Evolutionary conservation across 2,888 invertebrate species (phyloP).

Genomic region (Amphimallon solstitiale): DNA sequence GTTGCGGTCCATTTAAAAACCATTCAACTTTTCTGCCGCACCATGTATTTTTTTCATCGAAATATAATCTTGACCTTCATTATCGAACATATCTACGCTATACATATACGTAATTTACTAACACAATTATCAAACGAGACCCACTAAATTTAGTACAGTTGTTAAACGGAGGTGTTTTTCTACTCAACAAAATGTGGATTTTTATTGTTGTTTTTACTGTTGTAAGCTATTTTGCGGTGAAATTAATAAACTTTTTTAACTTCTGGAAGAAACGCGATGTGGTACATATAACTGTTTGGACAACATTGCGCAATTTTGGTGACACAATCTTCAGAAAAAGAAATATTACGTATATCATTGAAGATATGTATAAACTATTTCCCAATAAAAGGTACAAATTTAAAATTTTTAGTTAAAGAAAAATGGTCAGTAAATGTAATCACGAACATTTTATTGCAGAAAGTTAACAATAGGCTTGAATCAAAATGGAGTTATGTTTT

Average conservation of each 20-base stretch:
- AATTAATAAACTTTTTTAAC: neutral
- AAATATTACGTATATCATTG: constrained; percentile 14
- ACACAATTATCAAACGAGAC: no score
- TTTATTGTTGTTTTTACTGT: neutral
- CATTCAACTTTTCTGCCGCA: no score
- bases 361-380: constrained; percentile 22
- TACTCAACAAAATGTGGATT: neutral
- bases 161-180: no score
- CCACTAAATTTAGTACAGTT: neutral
- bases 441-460: neutral
- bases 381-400: constrained; percentile 26
- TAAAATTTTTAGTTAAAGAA: neutral
- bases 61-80: no score
- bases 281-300: constrained; percentile 8
- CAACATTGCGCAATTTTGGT: constrained; percentile 6
- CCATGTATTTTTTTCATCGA: no score
- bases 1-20: no score
- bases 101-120: no score
- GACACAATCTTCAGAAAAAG: constrained; percentile 3
- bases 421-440: no score
- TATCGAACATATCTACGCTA: no score
- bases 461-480: no score
- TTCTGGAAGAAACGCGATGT: constrained; percentile 20
- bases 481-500: no score
- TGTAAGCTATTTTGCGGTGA: neutral